Percentiles rank a stretch among this genome's conserved stretches.
phyloP scores from a whole-genome alignment of 2,888 invertebrate species.

The Cremastobaeus sp. region DNA sequence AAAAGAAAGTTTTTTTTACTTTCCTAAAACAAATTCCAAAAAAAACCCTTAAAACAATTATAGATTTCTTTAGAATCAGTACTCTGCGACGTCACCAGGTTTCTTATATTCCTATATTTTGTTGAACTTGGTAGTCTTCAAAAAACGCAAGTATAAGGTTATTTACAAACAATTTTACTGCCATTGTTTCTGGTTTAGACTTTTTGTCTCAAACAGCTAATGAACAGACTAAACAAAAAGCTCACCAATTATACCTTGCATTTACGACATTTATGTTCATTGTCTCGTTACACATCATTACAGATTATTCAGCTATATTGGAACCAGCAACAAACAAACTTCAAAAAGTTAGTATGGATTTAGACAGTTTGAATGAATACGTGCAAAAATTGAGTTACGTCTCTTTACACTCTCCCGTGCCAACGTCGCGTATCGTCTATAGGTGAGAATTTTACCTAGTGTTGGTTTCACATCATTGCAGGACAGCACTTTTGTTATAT shows the following conservation, averaged over 20 bases:
- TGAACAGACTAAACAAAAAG: background rate
- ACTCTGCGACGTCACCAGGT: background rate
- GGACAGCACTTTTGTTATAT: too few relatives aligned
- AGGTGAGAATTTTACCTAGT: too few relatives aligned
- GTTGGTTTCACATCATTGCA: too few relatives aligned
- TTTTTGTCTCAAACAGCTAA: background rate
- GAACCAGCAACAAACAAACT: conserved; percentile 15
- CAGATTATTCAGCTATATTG: conserved; percentile 8
- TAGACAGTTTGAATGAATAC: background rate
- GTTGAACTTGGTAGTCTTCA: conserved; percentile 12
- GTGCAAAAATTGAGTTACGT: conserved; percentile 5
- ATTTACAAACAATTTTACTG: conserved; percentile 1
- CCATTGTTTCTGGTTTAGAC: background rate
- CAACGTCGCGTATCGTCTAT: too few relatives aligned
- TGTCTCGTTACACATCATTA: background rate
- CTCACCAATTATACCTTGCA: background rate
- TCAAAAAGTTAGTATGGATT: conserved; percentile 7
- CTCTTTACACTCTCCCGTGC: too few relatives aligned
- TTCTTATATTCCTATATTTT: conserved; percentile 13
- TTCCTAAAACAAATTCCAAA: too few relatives aligned
- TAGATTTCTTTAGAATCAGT: conserved; percentile 13
- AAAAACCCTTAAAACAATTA: conserved; percentile 13
- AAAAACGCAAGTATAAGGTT: conserved; percentile 13
- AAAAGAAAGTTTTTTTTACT: too few relatives aligned
- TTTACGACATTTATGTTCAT: background rate